phyloP scores from a whole-genome alignment of 2,113 vertebrate genomes.

The Pseudopodoces humilis region DNA sequence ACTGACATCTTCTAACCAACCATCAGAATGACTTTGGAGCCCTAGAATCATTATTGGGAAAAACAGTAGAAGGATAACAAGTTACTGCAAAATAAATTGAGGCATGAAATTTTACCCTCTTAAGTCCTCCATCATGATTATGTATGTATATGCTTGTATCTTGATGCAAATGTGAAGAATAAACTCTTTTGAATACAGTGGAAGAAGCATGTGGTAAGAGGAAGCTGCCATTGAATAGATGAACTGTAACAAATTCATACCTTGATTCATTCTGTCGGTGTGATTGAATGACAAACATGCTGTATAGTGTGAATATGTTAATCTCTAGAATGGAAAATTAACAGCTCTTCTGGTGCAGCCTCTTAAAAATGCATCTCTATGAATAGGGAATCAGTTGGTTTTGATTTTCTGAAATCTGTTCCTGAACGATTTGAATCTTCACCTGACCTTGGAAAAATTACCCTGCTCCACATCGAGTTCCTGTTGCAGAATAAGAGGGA shows the following conservation, averaged over 20 bases:
- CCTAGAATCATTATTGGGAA: neutral
- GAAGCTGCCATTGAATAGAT: neutral
- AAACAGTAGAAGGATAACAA: neutral
- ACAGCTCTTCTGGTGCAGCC: constrained; percentile 27
- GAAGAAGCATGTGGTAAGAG: neutral
- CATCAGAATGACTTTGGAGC: neutral
- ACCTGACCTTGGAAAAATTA: constrained; percentile 80
- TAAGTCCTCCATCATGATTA: neutral
- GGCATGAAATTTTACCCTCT: neutral
- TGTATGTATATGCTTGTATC: neutral
- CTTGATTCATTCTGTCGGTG: neutral
- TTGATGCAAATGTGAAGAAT: neutral
- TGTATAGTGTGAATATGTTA: neutral
- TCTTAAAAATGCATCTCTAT: constrained; percentile 55
- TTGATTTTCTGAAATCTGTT: constrained; percentile 83
- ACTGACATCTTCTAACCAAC: neutral
- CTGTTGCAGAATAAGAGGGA: constrained; percentile 86
- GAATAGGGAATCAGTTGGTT: constrained; percentile 83
- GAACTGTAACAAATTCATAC: neutral
- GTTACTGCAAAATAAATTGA: neutral
- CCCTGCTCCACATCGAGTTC: constrained; percentile 83
- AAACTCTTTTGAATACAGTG: neutral
- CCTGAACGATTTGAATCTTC: constrained; percentile 84
- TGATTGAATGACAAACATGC: neutral
- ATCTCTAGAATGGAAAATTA: constrained; percentile 21